Evolutionary conservation across 2,888 invertebrate genomes (phyloP).

Genomic region (Myathropa florea): DNA sequence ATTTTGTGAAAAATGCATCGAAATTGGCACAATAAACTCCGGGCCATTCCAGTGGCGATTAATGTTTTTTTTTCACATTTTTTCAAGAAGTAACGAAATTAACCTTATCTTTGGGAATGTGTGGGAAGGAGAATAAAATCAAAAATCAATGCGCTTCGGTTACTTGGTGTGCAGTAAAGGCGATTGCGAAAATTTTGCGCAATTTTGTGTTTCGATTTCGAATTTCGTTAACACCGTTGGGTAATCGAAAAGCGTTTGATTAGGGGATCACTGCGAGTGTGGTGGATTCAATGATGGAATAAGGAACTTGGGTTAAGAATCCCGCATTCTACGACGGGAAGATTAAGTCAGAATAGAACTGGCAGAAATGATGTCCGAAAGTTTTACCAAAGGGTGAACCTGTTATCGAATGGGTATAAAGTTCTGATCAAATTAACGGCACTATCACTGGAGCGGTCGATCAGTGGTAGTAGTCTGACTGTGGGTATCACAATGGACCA

Average conservation of each 20-base stretch:
- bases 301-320: no score
- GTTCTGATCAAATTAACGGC: no score
- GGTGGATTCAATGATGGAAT: no score
- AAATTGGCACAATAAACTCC: conserved; percentile 47
- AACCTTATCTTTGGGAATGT: not conserved
- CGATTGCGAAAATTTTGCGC: not conserved
- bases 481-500: no score
- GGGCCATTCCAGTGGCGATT: conserved; percentile 32
- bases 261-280: not conserved
- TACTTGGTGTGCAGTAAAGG: not conserved
- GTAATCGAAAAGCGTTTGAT: not conserved
- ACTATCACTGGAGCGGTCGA: no score
- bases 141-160: not conserved
- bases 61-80: not conserved
- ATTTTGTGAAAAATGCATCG: not conserved
- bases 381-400: no score
- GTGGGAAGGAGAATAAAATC: not conserved
- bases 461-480: no score
- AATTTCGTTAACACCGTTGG: not conserved
- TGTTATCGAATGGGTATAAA: no score
- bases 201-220: not conserved
- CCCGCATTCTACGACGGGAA: no score
- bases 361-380: no score
- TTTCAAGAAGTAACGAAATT: not conserved
- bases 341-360: no score